A percentile compares a stretch with the other conserved stretches of the same genome.
phyloP scores from a whole-genome alignment of 2,113 vertebrate species.

The Atractosteus spatula region DNA sequence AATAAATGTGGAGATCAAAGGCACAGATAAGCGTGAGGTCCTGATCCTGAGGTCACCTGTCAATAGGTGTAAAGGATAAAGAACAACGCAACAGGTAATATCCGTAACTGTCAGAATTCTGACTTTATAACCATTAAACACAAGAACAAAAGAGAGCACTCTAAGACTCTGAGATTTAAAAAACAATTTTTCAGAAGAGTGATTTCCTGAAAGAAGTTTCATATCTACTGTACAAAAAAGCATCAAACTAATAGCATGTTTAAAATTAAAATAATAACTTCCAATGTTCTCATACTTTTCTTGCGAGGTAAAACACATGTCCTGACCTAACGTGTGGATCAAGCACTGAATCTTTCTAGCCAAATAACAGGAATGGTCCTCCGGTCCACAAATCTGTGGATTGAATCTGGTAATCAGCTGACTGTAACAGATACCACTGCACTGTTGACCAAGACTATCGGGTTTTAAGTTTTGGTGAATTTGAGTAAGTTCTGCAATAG shows the following conservation, averaged over 20 bases:
- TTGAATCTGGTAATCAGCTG: no score
- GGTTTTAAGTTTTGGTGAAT: no score
- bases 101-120: conserved; percentile 19
- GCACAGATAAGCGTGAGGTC: conserved; percentile 38
- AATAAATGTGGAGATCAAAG: conserved; percentile 61
- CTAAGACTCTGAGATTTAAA: no score
- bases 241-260: neutral
- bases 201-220: neutral
- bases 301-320: no score
- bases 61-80: conserved; percentile 38
- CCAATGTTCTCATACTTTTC: no score
- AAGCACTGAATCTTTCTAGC: no score
- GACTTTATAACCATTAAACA: conserved; percentile 19
- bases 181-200: neutral
- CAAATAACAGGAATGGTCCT: no score
- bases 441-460: no score
- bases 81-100: conserved; percentile 39
- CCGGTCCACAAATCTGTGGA: no score
- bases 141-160: neutral
- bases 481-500: no score
- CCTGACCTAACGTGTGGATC: no score
- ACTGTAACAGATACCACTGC: no score
- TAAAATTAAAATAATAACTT: neutral
- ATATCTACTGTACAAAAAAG: conserved; percentile 10
- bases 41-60: conserved; percentile 36